Conservation (phyloP, 2,113 vertebrate species). For the Gasterosteus aculeatus region DNA sequence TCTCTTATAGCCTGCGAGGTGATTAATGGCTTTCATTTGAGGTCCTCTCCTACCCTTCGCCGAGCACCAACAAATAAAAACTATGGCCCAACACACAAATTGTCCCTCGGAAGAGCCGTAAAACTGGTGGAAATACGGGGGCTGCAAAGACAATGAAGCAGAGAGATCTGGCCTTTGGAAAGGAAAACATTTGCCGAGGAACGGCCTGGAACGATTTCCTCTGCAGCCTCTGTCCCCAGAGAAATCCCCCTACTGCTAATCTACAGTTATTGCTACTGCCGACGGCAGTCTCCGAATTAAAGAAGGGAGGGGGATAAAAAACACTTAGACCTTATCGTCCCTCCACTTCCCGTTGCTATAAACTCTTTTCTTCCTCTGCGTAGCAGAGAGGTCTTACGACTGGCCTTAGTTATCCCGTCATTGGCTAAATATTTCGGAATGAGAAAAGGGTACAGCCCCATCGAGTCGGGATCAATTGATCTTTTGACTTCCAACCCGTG, state of each 20-base stretch:
- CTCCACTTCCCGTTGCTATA: slow-evolving; percentile 57
- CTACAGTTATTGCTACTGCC: slow-evolving; percentile 85
- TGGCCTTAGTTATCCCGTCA: background rate
- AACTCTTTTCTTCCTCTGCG: slow-evolving; percentile 52
- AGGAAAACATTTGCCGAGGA: slow-evolving; percentile 79
- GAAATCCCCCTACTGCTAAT: slow-evolving; percentile 83
- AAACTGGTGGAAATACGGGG: slow-evolving; percentile 76
- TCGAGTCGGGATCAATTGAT: background rate
- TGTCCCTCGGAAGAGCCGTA: slow-evolving; percentile 85
- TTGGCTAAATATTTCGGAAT: slow-evolving; percentile 20
- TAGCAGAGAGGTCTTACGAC: slow-evolving; percentile 22
- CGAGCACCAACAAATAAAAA: slow-evolving; percentile 83
- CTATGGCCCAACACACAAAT: slow-evolving; percentile 80
- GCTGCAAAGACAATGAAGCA: slow-evolving; percentile 77
- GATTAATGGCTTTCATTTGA: slow-evolving; percentile 88
- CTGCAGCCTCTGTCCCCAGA: slow-evolving; percentile 75
- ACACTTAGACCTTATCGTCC: slow-evolving; percentile 72
- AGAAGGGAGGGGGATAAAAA: slow-evolving; percentile 68
- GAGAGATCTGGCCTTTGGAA: slow-evolving; percentile 81
- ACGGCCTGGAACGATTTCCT: slow-evolving; percentile 75
- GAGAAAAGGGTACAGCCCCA: background rate
- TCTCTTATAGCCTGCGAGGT: slow-evolving; percentile 83
- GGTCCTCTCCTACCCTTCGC: slow-evolving; percentile 80
- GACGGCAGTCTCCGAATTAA: slow-evolving; percentile 82
- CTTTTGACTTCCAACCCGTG: background rate